Conservation (phyloP, 2,797 vertebrate species). For the Gymnocypris eckloni region DNA sequence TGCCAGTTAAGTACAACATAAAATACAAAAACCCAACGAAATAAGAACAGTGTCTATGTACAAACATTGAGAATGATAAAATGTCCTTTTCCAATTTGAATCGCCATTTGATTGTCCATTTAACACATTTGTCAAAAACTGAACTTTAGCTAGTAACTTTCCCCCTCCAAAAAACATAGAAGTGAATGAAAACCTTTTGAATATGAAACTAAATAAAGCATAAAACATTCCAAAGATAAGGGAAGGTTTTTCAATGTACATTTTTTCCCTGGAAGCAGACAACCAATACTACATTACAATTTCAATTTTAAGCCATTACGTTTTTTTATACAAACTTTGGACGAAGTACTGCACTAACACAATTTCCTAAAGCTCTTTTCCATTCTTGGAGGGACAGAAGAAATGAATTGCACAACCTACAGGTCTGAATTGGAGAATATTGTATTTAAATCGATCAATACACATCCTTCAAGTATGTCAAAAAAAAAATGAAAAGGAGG, state of each 20-base stretch:
- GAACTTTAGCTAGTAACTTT: conserved; percentile 17
- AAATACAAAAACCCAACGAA: conserved; percentile 62
- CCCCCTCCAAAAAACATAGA: conserved; percentile 36
- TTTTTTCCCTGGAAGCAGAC: conserved; percentile 51
- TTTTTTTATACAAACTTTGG: conserved; percentile 60
- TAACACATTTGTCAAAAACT: conserved; percentile 50
- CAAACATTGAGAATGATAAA: conserved; percentile 66
- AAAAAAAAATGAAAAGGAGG: conserved; percentile 1
- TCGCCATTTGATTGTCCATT: conserved; percentile 64
- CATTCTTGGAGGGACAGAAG: conserved; percentile 49
- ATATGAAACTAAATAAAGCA: conserved; percentile 44
- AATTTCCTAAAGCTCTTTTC: conserved; percentile 61
- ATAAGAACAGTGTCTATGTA: conserved; percentile 60
- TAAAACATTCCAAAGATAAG: conserved; percentile 45
- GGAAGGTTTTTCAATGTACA: conserved; percentile 58
- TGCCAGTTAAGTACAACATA: conserved; percentile 64
- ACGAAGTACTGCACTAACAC: conserved; percentile 60
- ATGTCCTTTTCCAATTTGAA: conserved; percentile 57
- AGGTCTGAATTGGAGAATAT: conserved; percentile 44
- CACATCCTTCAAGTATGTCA: conserved; percentile 65
- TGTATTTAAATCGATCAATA: conserved; percentile 54
- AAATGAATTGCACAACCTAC: conserved; percentile 63
- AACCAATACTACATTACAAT: conserved; percentile 52
- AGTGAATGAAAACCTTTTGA: conserved; percentile 7
- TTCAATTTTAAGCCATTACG: conserved; percentile 45